Evolutionary conservation across 1,140 invertebrate genomes (phyloP), one percentile per base, ranked within the genome.

Genomic region (Apis cerana): DNA sequence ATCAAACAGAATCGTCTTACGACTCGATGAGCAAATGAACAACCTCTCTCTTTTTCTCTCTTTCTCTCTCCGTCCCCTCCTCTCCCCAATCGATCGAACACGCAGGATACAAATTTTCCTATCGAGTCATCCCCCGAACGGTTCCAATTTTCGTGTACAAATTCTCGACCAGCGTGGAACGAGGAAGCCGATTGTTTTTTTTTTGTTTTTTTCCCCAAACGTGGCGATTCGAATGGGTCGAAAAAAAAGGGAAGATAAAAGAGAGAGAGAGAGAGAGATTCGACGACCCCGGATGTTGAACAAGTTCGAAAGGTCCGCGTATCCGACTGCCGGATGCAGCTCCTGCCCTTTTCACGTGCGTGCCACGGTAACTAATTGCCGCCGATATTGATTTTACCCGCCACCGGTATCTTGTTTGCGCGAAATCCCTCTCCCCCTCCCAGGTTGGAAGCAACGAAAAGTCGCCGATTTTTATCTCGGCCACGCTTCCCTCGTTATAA

Each of bases 321-420:
- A 83, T 86, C 85, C 85, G 81, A 87, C 86, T 70, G 69, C 85
- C 86, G 86, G 85, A 87, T 86, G 85, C 85, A 70, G 75, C 82
- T 77, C 62, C 81, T 82, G 81, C 75, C 27, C 61, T 71, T 74
- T 68, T 76, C 64, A 70, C 69, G 85, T 87, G 85, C 86, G 81
- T 87, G 86, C 68, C 76, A 77, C 76, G 76, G 76, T 87, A 87
- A 87, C 86, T 87, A 87, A 87, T 87, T 86, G 76, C 76, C 62
- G 58, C 61, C 64, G 72, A 54, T 87, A 87, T 87, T 79, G 85
- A 87, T 87, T 87, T 83, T 86, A 54, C 61, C 43, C 61, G 65
- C 56, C 61, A 70, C 56, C 76, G 84, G 72, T 86, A 76, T 86
- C 85, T 86, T 82, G 80, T 82, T 82, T 87, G 84, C 52, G 71